Conservation (phyloP, 2,888 invertebrate genomes). For the Pecten maximus region DNA sequence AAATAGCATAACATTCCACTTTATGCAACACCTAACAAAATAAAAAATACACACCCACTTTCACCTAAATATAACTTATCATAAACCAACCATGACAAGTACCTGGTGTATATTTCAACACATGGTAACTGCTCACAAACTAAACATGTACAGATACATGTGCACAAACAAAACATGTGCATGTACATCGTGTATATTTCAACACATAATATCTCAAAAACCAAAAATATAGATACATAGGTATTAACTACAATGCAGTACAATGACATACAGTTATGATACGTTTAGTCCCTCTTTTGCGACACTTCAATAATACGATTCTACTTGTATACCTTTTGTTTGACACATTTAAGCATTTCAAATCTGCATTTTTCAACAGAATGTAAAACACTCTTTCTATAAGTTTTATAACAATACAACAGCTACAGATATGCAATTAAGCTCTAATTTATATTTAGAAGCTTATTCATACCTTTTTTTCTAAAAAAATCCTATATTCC, state of each 20-base stretch:
- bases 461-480: neutral
- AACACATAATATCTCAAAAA: too few relatives aligned
- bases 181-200: too few relatives aligned
- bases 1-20: neutral
- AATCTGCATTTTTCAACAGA: neutral
- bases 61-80: neutral
- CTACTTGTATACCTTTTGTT: too few relatives aligned
- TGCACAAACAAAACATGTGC: too few relatives aligned
- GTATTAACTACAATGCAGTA: too few relatives aligned
- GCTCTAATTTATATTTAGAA: neutral
- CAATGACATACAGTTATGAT: too few relatives aligned
- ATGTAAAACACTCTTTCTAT: neutral
- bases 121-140: too few relatives aligned
- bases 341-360: neutral
- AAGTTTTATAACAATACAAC: neutral
- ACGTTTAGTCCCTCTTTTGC: too few relatives aligned
- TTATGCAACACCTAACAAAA: neutral
- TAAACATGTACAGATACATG: too few relatives aligned
- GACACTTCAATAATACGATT: too few relatives aligned
- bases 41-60: neutral
- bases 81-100: neutral
- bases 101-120: too few relatives aligned
- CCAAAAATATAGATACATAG: too few relatives aligned
- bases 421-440: neutral
- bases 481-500: neutral